Evolutionary conservation across 2,888 invertebrate species (phyloP).

Genomic region (Ischnus inquisitorius): DNA sequence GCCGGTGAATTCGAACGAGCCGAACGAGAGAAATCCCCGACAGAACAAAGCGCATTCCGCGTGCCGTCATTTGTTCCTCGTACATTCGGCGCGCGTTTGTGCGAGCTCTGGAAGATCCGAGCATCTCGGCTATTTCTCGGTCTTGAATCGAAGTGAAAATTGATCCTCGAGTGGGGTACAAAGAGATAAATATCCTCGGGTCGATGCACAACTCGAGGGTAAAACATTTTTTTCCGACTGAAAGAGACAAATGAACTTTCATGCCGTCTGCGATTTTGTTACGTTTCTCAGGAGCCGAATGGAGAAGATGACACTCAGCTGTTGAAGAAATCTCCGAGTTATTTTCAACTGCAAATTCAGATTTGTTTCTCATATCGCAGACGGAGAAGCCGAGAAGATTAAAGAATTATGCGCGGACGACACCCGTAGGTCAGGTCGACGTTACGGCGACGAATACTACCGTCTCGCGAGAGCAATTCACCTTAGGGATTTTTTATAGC

Average conservation of each 20-base stretch:
- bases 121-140: slow-evolving; percentile 17
- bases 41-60: slow-evolving; percentile 84
- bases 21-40: slow-evolving; percentile 73
- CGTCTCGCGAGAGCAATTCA: slow-evolving; percentile 55
- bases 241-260: too few relatives aligned
- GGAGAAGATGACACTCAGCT: neutral
- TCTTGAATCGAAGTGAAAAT: slow-evolving; percentile 1
- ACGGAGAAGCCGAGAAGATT: slow-evolving; percentile 30
- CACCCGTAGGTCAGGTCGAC: neutral
- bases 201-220: neutral
- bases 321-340: neutral
- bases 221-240: too few relatives aligned
- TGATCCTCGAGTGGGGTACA: neutral
- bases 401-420: slow-evolving; percentile 54
- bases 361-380: slow-evolving; percentile 49
- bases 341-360: neutral
- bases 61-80: slow-evolving; percentile 81
- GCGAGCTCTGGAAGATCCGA: slow-evolving; percentile 10
- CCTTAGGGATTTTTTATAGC: slow-evolving; percentile 68
- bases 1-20: slow-evolving; percentile 72
- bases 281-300: neutral
- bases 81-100: slow-evolving; percentile 7
- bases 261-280: neutral
- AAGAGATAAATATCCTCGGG: neutral
- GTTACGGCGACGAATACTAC: slow-evolving; percentile 39